Base-by-base conservation (phyloP, 2,888 invertebrate species). In the Stenchaetothrips biformis region DNA sequence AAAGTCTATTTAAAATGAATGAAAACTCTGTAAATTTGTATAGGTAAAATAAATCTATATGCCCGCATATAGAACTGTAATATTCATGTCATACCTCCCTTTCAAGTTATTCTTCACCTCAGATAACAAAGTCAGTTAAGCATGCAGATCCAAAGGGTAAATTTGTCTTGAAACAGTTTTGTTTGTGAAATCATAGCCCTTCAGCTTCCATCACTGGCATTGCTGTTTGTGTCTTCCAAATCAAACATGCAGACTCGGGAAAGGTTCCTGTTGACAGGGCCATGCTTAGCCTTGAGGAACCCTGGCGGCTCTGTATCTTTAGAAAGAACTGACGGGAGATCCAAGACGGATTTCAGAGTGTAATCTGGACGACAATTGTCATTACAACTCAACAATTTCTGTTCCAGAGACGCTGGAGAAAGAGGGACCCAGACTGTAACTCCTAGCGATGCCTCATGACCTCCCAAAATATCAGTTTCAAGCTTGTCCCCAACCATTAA, bases 401-500 rank as follows among this genome's bases (percentile, higher is more conserved):
- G 84, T 81, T 86, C 86, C 47, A 87, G 86, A 8, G 83, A 84
- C 81, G 89, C 88, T 37, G 83, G 83, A 62, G 84, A 84, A 77
- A 92, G 86, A 48, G 94, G 94, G 83, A 94, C 90, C 95, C 95
- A 95, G 27, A 95, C 92, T 0, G 95, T 95, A 53, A 92, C 93
- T 18, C 92, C 93, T 81, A 94, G 86, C 83, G 92, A 91, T 53
- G 95, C 94, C 86, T 92, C 89, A 84, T 91, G 91, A 48, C 94
- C 95, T 82, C 95, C 95, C 88, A 92, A 90, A 84, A 96, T 95
- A 87, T 96, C 96, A 62, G 95, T 95, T 86, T 95, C 95, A 83
- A 95, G 87, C 86, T 94, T 95, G 86, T 96, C 96, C 78, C 95
- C 95, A 85, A 95, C 92, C 95, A 96, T 95, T 84, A 94, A 89